Base-by-base conservation (phyloP, 2,113 vertebrate species). In the Mungos mungo region DNA sequence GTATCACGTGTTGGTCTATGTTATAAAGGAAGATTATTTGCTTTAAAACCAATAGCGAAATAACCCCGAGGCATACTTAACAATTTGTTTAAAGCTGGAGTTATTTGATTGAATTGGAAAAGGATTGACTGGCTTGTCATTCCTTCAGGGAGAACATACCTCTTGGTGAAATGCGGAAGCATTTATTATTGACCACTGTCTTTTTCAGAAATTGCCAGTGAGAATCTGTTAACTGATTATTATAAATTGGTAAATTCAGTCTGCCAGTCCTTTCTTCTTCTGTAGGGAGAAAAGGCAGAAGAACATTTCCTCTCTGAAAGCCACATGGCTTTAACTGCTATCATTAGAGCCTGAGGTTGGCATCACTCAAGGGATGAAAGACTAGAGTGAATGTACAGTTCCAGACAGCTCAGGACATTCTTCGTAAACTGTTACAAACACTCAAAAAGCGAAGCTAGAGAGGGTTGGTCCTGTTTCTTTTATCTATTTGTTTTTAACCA, bases 1-100 rank as follows among this genome's bases (percentile, higher is more conserved):
- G 3, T 94, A 65, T 52, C 93, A 85, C 52, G 60, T 85, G 5
- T 54, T 96, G 95, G n/a, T 97, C 77, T 97, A 63, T 95, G 87
- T 60, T 84, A 65, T 79, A 87, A 93, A 45, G 94, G 57, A 65
- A 85, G 52, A 93, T 79, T 95, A 66, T 93, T 93, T 94, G 41
- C 77, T 84, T 97, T 87, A 92, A 90, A 90, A 69, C 91, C 3
- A 83, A 41, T 38, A 74, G 69, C 77, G 88, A 93, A 77, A 92
- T 93, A 95, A 92, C 91, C 65, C 38, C 50, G 71, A 83, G 71
- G 10, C 71, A 23, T 89, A n/a, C 10, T 71, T 93, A 25, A 25
- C 8, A 23, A 33, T 45, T 93, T 95, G 87, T 81, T 50, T 16
- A 93, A 94, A 90, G 25, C 52, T 95, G n/a, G 47, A 72, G 7